Base-by-base conservation (phyloP, 2,113 vertebrate species). In the Corythoichthys intestinalis region DNA sequence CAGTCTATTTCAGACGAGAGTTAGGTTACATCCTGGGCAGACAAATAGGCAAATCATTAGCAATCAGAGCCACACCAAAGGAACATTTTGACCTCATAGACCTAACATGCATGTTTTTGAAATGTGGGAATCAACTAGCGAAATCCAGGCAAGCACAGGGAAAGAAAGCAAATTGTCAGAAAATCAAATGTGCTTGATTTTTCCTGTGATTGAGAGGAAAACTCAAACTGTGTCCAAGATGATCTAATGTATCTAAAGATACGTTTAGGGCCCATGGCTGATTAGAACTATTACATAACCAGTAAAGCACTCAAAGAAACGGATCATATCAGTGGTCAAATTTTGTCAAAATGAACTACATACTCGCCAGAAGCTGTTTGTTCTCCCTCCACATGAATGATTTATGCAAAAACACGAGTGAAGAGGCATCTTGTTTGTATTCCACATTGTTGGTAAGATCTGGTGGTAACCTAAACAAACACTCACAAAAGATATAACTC, bases 371-470 rank as follows among this genome's bases (percentile, higher is more conserved):
- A 69, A 74, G 69, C 79, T 66, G 44, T 58, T 56, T 49, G 66
- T 69, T 81, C 73, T 74, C 20, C 39, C 41, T 77, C 39, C 62
- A 70, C 73, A 80, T 85, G 47, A 85, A 87, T 84, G 58, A 87
- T 6, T 86, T 85, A 71, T 87, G 80, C 75, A 46, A 56, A 54
- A 39, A 69, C 62, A 75, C 65, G 41, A 63, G 39, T 54, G 74
- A 46, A 28, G 20, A 37, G 57, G 63, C 44, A 57, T 38, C 34
- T 49, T 46, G n/a, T 39, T 53, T 50, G 54, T 60, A 44, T 15
- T 20, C 50, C 52, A 65, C 66, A 41, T 74, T 74, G 72, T 66
- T 71, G 66, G 61, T 17, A 7, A 74, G 48, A 58, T 56, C n/a
- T 59, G n/a, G 28, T 65, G 37, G 44, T 54, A 77, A 66, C 54